Evolutionary conservation across 30 jellyfish, hydroid and myxozoan genomes (phyloP).

Genomic region (Phacellophora camtschatica): DNA sequence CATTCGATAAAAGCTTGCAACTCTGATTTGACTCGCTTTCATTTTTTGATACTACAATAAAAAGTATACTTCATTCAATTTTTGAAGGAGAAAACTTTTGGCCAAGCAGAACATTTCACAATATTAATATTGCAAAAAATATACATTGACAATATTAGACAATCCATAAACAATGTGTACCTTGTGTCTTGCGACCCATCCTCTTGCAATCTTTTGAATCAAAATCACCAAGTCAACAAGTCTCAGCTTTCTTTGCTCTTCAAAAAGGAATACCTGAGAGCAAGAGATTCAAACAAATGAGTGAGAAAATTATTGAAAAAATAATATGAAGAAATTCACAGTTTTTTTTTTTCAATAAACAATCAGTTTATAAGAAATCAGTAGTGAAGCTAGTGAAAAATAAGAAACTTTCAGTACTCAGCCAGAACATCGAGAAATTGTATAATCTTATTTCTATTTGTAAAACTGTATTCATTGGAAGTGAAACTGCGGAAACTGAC

Average conservation of each 20-base stretch:
- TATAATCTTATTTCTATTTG: too few relatives aligned
- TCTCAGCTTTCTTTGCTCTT: slow-evolving; percentile 75
- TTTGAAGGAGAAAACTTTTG: not conserved
- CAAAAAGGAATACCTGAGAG: slow-evolving; percentile 82
- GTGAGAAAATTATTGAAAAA: not conserved
- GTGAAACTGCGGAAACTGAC: too few relatives aligned
- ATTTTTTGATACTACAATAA: slow-evolving; percentile 72
- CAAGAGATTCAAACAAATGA: not conserved
- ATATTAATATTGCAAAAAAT: too few relatives aligned
- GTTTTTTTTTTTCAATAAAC: too few relatives aligned
- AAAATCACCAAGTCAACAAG: slow-evolving; percentile 73
- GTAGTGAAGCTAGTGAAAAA: too few relatives aligned
- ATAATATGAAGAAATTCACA: not conserved
- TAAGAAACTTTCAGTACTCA: too few relatives aligned
- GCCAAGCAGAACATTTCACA: too few relatives aligned
- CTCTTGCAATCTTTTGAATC: slow-evolving; percentile 84
- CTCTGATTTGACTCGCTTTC: slow-evolving; percentile 85
- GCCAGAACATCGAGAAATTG: too few relatives aligned
- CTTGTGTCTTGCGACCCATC: slow-evolving; percentile 90
- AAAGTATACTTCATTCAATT: not conserved
- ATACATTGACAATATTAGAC: too few relatives aligned
- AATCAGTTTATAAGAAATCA: too few relatives aligned
- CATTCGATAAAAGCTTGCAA: slow-evolving; percentile 76
- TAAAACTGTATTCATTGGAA: too few relatives aligned
- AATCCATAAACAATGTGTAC: slow-evolving; percentile 12